phyloP scores from a whole-genome alignment of 2,888 invertebrate species.

The Nomada hirtipes region DNA sequence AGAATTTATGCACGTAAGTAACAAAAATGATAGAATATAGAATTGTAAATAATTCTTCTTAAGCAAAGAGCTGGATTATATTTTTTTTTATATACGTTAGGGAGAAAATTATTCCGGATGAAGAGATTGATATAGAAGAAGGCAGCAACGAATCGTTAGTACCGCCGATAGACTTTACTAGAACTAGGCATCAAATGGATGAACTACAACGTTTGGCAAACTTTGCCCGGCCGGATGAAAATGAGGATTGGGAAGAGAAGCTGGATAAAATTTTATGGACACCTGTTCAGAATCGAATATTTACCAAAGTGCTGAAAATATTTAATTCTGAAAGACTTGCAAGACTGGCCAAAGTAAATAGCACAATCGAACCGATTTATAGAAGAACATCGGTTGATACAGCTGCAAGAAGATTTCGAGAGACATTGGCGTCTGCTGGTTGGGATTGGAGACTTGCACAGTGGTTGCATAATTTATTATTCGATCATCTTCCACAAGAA shows the following conservation, averaged over 20 bases:
- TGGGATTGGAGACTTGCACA: conserved; percentile 91
- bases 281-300: conserved; percentile 87
- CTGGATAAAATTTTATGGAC: conserved; percentile 88
- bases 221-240: conserved; percentile 86
- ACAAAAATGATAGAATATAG: background rate
- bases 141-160: conserved; percentile 79
- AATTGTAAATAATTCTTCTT: background rate
- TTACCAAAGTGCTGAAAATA: conserved; percentile 88
- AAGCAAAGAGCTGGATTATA: conserved; percentile 6
- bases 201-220: conserved; percentile 89
- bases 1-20: conserved; percentile 49
- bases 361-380: conserved; percentile 88
- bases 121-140: conserved; percentile 84
- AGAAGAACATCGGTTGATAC: conserved; percentile 90
- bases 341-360: conserved; percentile 87
- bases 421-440: conserved; percentile 88
- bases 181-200: conserved; percentile 88
- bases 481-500: conserved; percentile 88
- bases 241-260: conserved; percentile 89
- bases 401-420: conserved; percentile 88
- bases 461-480: conserved; percentile 91
- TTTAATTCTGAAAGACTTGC: conserved; percentile 89
- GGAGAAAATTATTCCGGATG: conserved; percentile 71
- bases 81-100: conserved; percentile 46
- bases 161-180: conserved; percentile 87